Conservation (phyloP, 2,113 vertebrate species). For the Oryctolagus cuniculus region mOryCun1.1 NC_091432.1:122986501-122987000, state of each 20-base stretch:
- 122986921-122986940: neutral
- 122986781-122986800: neutral
- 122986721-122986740: neutral
- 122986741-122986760: neutral
- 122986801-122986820: neutral
- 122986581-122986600: too few species aligned
- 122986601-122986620: too few species aligned
- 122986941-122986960: neutral
- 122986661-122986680: neutral
- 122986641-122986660: neutral
- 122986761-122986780: neutral
- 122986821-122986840: slow-evolving; percentile 21
- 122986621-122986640: too few species aligned
- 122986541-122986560: too few species aligned
- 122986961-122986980: neutral
- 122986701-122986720: neutral
- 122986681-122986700: neutral
- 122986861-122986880: neutral
- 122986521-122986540: too few species aligned
- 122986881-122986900: neutral
- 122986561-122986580: too few species aligned
- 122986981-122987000: neutral
- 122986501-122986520: too few species aligned
- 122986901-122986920: neutral
- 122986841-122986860: neutral